Evolutionary conservation across 2,113 vertebrate genomes (phyloP).

Genomic region (Dryoscopus gambensis): DNA sequence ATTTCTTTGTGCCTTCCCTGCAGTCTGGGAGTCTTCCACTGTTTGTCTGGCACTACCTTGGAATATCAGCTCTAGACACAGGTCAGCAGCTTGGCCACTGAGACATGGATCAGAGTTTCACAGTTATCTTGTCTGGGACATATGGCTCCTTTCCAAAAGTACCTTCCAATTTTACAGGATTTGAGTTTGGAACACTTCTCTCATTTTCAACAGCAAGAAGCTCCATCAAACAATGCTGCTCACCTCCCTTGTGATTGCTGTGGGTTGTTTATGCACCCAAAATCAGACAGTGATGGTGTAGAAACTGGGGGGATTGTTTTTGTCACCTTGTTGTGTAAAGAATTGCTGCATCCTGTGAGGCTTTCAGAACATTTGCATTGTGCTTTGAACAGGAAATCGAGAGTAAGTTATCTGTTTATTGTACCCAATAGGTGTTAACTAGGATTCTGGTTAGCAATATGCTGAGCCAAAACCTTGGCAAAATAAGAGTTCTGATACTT

Average conservation of each 20-base stretch:
- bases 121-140: neutral
- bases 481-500: neutral
- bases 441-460: neutral
- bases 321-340: neutral
- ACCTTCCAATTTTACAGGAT: neutral
- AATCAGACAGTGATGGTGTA: neutral
- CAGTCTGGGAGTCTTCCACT: neutral
- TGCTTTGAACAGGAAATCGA: neutral
- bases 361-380: neutral
- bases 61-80: neutral
- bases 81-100: neutral
- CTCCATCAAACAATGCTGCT: neutral
- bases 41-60: neutral
- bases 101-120: neutral
- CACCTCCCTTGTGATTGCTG: neutral
- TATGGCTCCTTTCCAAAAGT: neutral
- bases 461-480: neutral
- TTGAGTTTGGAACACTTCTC: neutral
- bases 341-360: neutral
- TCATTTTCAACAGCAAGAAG: neutral
- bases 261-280: neutral
- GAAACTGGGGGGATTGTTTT: neutral
- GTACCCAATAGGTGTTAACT: neutral
- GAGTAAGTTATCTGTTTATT: neutral
- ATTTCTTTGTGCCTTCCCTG: neutral